Conservation (phyloP, 2,888 invertebrate species). For the Apamea crenata region DNA sequence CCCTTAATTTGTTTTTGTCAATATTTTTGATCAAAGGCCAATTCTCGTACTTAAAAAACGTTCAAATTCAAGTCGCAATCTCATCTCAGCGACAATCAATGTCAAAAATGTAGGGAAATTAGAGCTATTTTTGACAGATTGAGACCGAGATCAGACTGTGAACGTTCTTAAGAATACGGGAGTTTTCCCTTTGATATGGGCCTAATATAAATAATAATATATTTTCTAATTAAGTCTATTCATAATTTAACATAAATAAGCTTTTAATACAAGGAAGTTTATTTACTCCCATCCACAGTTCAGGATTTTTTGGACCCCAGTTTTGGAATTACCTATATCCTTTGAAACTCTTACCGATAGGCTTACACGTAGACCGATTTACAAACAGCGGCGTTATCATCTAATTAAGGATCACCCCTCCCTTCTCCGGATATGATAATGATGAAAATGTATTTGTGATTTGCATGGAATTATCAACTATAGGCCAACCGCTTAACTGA, state of each 20-base stretch:
- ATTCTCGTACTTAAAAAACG: too few species aligned
- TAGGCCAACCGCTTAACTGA: too few species aligned
- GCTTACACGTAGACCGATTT: neutral
- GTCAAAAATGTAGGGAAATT: too few species aligned
- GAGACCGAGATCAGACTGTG: too few species aligned
- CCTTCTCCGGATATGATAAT: neutral
- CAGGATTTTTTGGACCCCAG: neutral
- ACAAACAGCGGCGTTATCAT: neutral
- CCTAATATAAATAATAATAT: slow-evolving; percentile 24
- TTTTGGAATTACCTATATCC: too few species aligned
- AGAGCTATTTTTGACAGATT: too few species aligned
- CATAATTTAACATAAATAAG: slow-evolving; percentile 1
- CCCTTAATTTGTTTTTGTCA: neutral
- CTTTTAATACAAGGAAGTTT: neutral
- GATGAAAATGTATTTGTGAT: neutral
- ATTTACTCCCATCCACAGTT: neutral
- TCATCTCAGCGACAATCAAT: too few species aligned
- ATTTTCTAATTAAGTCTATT: too few species aligned
- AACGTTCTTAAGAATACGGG: too few species aligned
- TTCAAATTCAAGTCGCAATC: too few species aligned
- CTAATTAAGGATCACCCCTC: neutral
- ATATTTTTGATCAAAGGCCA: neutral
- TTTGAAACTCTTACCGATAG: neutral
- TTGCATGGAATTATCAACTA: neutral
- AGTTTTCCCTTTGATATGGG: too few species aligned